phyloP scores from a whole-genome alignment of 1,140 invertebrate species.

The Eupeodes corollae region DNA sequence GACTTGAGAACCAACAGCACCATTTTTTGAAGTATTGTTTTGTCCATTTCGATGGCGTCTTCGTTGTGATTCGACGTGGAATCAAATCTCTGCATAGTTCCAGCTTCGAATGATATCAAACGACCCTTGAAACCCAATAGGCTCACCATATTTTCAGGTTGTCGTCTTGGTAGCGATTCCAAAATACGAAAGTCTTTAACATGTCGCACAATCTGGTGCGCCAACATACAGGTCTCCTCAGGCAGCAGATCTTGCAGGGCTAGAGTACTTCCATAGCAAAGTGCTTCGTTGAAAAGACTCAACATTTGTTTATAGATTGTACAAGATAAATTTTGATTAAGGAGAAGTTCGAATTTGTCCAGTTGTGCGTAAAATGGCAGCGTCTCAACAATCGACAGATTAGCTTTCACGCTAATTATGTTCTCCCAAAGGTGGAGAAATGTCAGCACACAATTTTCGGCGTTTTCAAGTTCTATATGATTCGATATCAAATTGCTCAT shows the following conservation, averaged over 20 bases:
- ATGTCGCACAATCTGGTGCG: conserved; percentile 70
- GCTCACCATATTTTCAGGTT: conserved; percentile 41
- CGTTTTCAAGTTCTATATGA: conserved; percentile 44
- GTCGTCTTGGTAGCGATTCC: conserved; percentile 43
- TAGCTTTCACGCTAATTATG: conserved; percentile 83
- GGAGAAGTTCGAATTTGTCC: conserved; percentile 63
- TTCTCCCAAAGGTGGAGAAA: conserved; percentile 79
- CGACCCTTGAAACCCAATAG: conserved; percentile 43
- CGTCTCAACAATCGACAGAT: conserved; percentile 76
- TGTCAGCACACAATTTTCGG: conserved; percentile 60
- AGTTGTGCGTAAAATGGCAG: conserved; percentile 78
- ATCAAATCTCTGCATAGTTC: conserved; percentile 9
- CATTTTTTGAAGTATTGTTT: conserved; percentile 70
- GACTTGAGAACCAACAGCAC: conserved; percentile 75
- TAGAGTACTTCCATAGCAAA: conserved; percentile 80
- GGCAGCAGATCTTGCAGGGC: conserved; percentile 74
- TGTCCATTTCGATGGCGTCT: conserved; percentile 42
- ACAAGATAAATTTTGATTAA: conserved; percentile 56
- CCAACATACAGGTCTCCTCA: conserved; percentile 74
- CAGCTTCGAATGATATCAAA: conserved; percentile 8
- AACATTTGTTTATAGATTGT: conserved; percentile 74
- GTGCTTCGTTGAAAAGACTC: conserved; percentile 73
- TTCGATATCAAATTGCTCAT: conserved; percentile 46
- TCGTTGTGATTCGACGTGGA: conserved; percentile 6
- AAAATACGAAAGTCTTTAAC: conserved; percentile 73